Base-by-base conservation (phyloP, 2,113 vertebrate species). In the Anhinga anhinga region DNA sequence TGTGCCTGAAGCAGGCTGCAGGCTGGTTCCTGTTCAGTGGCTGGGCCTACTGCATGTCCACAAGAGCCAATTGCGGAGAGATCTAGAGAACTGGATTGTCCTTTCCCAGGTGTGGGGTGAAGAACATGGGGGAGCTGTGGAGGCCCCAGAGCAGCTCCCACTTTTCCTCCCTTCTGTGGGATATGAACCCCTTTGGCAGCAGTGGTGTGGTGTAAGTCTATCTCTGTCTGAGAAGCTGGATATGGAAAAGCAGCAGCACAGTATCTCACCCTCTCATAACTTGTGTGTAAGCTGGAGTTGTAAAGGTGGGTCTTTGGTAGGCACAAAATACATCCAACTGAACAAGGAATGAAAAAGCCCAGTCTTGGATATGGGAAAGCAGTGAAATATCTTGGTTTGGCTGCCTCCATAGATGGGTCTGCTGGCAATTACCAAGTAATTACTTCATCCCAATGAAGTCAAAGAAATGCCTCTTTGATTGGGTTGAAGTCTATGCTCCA, bases 31-130 rank as follows among this genome's bases (percentile, higher is more conserved):
- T 42, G n/a, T 14, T n/a, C 3, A 5, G 22, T 58, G 42, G 15
- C 27, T 3, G 1, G 23, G 83, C 47, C 34, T 45, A 30, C 52
- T 40, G 11, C 9, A 21, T 17, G 4, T 49, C 34, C 23, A 32
- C 49, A 30, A 87, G 4, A 81, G 10, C 6, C 0, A 0, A 53
- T 10, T 23, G 30, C 40, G 74, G 59, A 32, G 9, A 56, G 20
- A 21, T 27, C 23, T 15, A 16, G 65, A 87, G 55, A 82, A 23
- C 4, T 49, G 21, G 15, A 85, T 74, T 4, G 9, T 52, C 14
- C 34, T 78, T 90, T 70, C 15, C 14, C 23, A 53, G 25, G 14
- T 53, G 23, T 27, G 15, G 21, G 5, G 21, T 19, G 19, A 92
- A 23, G 13, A 93, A 52, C 17, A 38, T 49, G 9, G 10, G 15